Base-by-base conservation (phyloP, 2,113 vertebrate genomes). In the Climacteris rufus region DNA sequence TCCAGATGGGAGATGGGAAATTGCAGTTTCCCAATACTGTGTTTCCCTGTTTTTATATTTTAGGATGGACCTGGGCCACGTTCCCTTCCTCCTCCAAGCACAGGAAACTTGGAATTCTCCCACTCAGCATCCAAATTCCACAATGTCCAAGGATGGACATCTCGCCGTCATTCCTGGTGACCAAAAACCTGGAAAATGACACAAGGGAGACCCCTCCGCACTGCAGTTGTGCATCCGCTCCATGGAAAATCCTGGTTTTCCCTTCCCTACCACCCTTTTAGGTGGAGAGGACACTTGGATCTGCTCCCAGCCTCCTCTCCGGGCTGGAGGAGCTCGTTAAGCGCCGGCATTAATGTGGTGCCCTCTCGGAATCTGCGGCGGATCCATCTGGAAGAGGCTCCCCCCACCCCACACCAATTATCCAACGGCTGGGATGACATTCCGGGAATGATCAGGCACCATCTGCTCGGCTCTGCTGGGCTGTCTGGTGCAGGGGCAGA, bases 11-110 rank as follows among this genome's bases (percentile, higher is more conserved):
- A 82, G 30, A 37, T 2, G 45, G 65, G 42, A 64, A 89, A 28
- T 25, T 25, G 15, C 23, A 11, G 4, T 4, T 66, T 4, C 16
- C 45, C 15, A 31, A 16, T 0, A 0, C 6, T 0, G 0, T 1
- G 0, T 31, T 64, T 69, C 28, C 44, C 35, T 4, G 17, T 1
- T 77, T 45, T 56, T 18, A 11, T 37, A 45, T 31, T 76, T 76
- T 5, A 39, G 52, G 42, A 39, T 7, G 21, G 33, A 47, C 47
- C n/a, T 7, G 20, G 5, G n/a, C 17, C 63, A 52, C 1, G 1
- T 11, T 16, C 37, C 17, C 28, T 50, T 80, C 37, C 15, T 45
- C 15, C 27, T 4, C 11, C 7, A 11, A 5, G 27, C 9, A 19
- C 27, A 20, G 37, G 9, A 11, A 27, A 10, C 25, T 13, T 49